A percentile compares a stretch with the other conserved stretches of the same genome.
These are phyloP conservation scores for Heteromurus nitidus DNA, from an alignment of 2,888 invertebrate species.

Conservation along the genomic window DNA sequence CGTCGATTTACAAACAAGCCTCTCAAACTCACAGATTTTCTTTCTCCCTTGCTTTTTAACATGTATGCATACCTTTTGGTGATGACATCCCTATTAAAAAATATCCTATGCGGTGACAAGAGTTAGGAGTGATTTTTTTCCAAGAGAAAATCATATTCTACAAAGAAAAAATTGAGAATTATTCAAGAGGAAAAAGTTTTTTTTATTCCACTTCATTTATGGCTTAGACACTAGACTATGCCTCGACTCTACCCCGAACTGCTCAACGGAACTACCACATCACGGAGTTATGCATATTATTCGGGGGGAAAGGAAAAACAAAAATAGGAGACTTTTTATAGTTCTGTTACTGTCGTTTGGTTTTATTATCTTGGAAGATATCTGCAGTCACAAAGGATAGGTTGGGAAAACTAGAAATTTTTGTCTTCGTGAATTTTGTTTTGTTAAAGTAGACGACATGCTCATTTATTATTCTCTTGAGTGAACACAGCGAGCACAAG, in stretches of 20 bases:
- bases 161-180: constrained; percentile 28
- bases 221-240: constrained; percentile 19
- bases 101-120: constrained; percentile 16
- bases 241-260: too few species aligned
- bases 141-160: constrained; percentile 11
- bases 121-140: constrained; percentile 27
- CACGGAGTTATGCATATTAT: not conserved
- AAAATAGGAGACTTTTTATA: constrained; percentile 64
- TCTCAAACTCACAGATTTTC: constrained; percentile 29
- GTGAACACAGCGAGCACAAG: constrained; percentile 8
- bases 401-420: constrained; percentile 11
- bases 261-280: too few species aligned
- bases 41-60: not conserved
- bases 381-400: constrained; percentile 1
- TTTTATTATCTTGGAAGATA: constrained; percentile 58
- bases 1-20: constrained; percentile 43
- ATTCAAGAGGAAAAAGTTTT: constrained; percentile 70
- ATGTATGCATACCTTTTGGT: constrained; percentile 59
- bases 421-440: constrained; percentile 35
- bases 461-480: constrained; percentile 56
- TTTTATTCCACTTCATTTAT: constrained; percentile 62
- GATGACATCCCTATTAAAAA: constrained; percentile 72
- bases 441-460: constrained; percentile 36
- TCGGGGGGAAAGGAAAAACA: constrained; percentile 29
- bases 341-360: constrained; percentile 59